These are phyloP conservation scores for Cryptoleucopteryx plumbea DNA, from an alignment of 2,113 vertebrate genomes.

Conservation along the genomic window DNA sequence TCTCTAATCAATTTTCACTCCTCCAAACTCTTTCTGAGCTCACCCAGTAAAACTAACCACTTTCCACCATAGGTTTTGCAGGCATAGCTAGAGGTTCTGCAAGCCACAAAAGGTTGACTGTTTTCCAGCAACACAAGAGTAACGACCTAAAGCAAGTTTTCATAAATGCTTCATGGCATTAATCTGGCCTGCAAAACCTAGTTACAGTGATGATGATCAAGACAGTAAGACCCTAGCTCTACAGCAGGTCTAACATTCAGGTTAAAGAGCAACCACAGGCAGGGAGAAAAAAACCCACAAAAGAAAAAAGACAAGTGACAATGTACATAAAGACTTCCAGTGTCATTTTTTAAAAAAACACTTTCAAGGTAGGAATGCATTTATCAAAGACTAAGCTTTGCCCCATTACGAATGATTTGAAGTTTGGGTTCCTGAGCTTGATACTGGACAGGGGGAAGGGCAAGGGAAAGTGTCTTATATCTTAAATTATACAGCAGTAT, in stretches of 20 bases:
- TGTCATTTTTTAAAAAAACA: neutral
- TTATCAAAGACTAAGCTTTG: neutral
- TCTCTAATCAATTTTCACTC: neutral
- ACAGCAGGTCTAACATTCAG: neutral
- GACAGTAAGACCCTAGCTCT: neutral
- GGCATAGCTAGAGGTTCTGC: neutral
- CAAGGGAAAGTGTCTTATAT: neutral
- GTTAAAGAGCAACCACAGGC: neutral
- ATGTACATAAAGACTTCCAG: neutral
- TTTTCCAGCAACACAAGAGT: neutral
- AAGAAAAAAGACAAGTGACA: neutral
- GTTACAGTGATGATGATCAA: neutral
- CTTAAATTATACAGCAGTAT: neutral
- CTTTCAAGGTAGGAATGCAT: neutral
- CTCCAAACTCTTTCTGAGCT: neutral
- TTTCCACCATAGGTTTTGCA: neutral
- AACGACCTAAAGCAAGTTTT: neutral
- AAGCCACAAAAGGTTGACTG: neutral
- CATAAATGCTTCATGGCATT: accelerated
- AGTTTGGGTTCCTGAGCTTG: slow-evolving; percentile 25
- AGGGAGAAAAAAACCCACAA: accelerated
- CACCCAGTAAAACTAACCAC: neutral
- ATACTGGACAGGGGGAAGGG: neutral
- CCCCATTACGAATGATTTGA: neutral
- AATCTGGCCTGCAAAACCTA: neutral